Evolutionary conservation across 2,888 invertebrate genomes (phyloP).

Genomic region (Lasioglossum calceatum): DNA sequence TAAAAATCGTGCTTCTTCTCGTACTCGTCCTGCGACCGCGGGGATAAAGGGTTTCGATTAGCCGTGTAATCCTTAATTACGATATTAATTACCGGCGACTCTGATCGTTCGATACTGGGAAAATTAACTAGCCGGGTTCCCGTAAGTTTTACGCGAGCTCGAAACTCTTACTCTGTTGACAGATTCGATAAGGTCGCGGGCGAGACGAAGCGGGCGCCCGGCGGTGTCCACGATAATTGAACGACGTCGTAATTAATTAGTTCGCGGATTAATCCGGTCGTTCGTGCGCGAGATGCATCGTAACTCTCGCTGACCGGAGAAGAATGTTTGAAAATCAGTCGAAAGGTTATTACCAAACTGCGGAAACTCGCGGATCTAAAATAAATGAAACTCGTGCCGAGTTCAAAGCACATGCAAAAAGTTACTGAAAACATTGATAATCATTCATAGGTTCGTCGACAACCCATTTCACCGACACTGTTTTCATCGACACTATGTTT

Average conservation of each 20-base stretch:
- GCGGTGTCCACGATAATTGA: neutral
- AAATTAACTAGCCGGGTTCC: conserved; percentile 5
- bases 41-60: conserved; percentile 1
- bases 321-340: too few relatives aligned
- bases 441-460: too few relatives aligned
- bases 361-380: too few relatives aligned
- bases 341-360: too few relatives aligned
- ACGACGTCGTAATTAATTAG: conserved; percentile 6
- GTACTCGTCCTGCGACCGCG: conserved; percentile 87
- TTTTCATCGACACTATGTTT: too few relatives aligned
- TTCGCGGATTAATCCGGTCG: neutral
- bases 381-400: too few relatives aligned
- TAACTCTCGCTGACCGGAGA: neutral
- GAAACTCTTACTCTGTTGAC: conserved; percentile 1
- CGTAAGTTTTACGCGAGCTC: conserved; percentile 1
- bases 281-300: neutral
- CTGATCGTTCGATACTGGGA: neutral
- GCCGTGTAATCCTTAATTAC: conserved; percentile 18
- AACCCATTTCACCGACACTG: too few relatives aligned
- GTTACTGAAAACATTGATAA: too few relatives aligned
- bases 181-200: neutral
- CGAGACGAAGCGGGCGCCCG: neutral
- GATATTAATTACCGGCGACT: neutral
- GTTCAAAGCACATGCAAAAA: too few relatives aligned
- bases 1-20: conserved; percentile 91